Percentiles rank a stretch among this genome's conserved stretches.
Evolutionary conservation across 1,140 invertebrate species (phyloP).

Genomic region (Stegodyphus dumicola): DNA sequence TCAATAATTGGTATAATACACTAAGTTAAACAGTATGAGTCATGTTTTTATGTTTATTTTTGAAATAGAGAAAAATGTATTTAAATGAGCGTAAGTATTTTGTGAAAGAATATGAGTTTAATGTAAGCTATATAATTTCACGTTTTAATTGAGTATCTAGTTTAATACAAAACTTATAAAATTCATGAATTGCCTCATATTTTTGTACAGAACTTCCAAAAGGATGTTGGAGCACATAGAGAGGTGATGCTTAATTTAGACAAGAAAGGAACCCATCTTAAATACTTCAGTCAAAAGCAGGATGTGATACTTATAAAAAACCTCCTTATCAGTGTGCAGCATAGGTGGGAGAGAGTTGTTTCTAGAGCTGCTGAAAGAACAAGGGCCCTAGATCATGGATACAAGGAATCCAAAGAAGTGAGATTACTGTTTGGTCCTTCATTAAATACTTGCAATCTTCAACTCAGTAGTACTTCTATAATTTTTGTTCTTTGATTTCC

Average conservation of each 20-base stretch:
- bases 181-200: background rate
- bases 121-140: too few species aligned
- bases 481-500: background rate
- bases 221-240: conserved; percentile 90
- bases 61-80: too few species aligned
- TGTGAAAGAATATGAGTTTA: too few species aligned
- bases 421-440: background rate
- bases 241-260: conserved; percentile 96
- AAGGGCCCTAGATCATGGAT: conserved; percentile 89
- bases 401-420: conserved; percentile 91
- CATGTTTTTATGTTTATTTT: too few species aligned
- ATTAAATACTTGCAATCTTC: background rate
- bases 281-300: conserved; percentile 99
- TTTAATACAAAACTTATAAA: too few species aligned
- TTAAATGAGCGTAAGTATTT: too few species aligned
- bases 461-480: background rate
- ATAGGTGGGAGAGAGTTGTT: conserved; percentile 96
- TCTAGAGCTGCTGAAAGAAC: conserved; percentile 94
- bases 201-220: conserved; percentile 82
- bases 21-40: too few species aligned
- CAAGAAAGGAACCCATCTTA: conserved; percentile 96
- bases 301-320: conserved; percentile 99
- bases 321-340: conserved; percentile 93
- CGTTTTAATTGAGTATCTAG: too few species aligned
- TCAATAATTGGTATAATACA: too few species aligned